Evolutionary conservation across 2,888 invertebrate genomes (phyloP), one percentile per base, ranked within the genome.

Genomic region (Erynnis tages): DNA sequence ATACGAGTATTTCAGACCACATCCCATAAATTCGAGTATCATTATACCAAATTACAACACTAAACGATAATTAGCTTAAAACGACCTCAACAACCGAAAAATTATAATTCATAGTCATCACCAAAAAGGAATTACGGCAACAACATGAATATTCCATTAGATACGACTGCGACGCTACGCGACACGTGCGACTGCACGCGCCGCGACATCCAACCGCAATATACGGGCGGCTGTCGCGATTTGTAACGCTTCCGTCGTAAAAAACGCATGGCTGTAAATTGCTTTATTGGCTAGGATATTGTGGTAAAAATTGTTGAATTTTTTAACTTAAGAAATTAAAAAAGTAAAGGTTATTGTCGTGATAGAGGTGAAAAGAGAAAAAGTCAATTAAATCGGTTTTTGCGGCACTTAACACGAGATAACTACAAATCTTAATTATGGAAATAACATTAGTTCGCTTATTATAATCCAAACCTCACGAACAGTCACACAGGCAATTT

Each of bases 171-270:
- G 30, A 38, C 38, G 16, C 38, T 19, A 38, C 38, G 16, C 47
- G 35, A 30, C 37, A 32, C 35, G 45, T 13, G 35, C 54, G 52
- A 53, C 45, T 16, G 58, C 83, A 79, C 85, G 82, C 73, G 87
- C 54, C 76, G 57, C 67, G 23, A 84, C 87, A 85, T 83, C 80
- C 79, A 81, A 80, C 73, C 63, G 71, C 84, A 84, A 84, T 89
- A 83, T 79, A 58, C 55, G 67, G 65, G 71, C 81, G 69, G 64
- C 65, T 72, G 79, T 65, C 65, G 64, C 82, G 76, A 87, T 89
- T 86, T 73, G 86, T 71, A 61, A 72, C 81, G 82, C 80, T 73
- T 77, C 79, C 47, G 21, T 27, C 27, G 29, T 16, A 35, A 37
- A 38, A 48, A 48, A 14, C 38, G 43, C 47, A 19, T 8, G 47